Evolutionary conservation across 2,888 invertebrate genomes (phyloP), one percentile per base, ranked within the genome.

Genomic region (Chloroclystis v-ata): DNA sequence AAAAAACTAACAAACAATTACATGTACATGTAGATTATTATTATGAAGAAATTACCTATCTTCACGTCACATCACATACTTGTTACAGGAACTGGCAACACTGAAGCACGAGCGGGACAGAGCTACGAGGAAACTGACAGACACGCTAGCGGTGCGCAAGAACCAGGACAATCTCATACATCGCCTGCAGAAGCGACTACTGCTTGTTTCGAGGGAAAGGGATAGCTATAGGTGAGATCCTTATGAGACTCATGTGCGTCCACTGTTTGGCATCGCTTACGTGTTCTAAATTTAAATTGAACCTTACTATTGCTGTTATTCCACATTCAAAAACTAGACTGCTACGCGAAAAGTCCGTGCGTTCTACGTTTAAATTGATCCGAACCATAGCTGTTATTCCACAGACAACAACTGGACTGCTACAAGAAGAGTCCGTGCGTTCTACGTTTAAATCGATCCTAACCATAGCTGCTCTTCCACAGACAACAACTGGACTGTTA

Each of bases 401-500:
- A 12, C 24, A 43, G 43, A 13, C 43, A 43, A 43, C 43, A 43
- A 16, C 37, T 96, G 35, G 95, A 95, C 66, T 91, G 93, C 43
- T 95, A 94, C 66, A 95, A 96, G 78, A 93, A 93, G n/a, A n/a
- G n/a, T n/a, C n/a, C n/a, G n/a, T n/a, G n/a, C n/a, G n/a, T n/a
- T n/a, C n/a, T n/a, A n/a, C n/a, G n/a, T n/a, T n/a, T n/a, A n/a
- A n/a, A n/a, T n/a, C n/a, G n/a, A n/a, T n/a, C n/a, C n/a, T n/a
- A n/a, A n/a, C n/a, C n/a, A n/a, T 16, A 16, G 5, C 6, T 10
- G 2, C 14, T 14, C 16, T 28, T 28, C 14, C 32, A 14, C 14
- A 33, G 33, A 10, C 91, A 92, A 49, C 92, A 95, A 61, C 74
- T 96, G 35, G 95, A 95, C 66, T 91, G 93, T 42, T 95, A 94